Base-by-base conservation (phyloP, 2,888 invertebrate species). In the Phyllotreta cruciferae region DNA sequence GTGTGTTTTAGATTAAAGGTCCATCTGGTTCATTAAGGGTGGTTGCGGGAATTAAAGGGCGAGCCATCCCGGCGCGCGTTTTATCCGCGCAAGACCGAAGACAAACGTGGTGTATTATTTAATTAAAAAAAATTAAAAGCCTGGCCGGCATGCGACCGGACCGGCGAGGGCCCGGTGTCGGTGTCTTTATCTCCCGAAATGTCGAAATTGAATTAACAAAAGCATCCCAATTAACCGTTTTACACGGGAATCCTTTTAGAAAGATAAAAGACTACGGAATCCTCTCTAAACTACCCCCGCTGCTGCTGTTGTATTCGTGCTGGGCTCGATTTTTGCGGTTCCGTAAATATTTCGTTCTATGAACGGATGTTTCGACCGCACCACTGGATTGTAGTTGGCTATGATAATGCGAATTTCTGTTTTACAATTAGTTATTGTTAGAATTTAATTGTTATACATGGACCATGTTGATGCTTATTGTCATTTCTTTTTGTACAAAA, bases 161-260 rank as follows among this genome's bases (percentile, higher is more conserved):
- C 49, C 49, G 14, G 49, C 37, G 52, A 24, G 24, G 4, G 54
- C 35, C 42, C 34, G 54, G 35, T 54, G 60, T 52, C 44, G 67
- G 63, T 58, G 24, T 50, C 53, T 66, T 69, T 67, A 66, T 68
- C 66, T 65, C 34, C 52, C 60, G 52, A 64, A 66, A 66, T 60
- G 64, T 55, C 61, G 60, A 66, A 69, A 69, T 64, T 63, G 64
- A 66, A 67, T 67, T 65, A 69, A 66, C 69, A 67, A 66, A 67
- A 69, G 67, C 62, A 64, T 67, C 64, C 64, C 66, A 68, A 70
- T 68, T 66, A 65, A 68, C 63, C 62, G 66, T 66, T 65, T 34
- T 63, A 70, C 70, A 70, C 62, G 63, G 55, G 62, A 70, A 70
- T 70, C 70, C 70, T 70, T 70, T 70, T 68, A 70, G 24, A 65